Base-by-base conservation (phyloP, 2,797 vertebrate genomes). In the Alca torda region DNA sequence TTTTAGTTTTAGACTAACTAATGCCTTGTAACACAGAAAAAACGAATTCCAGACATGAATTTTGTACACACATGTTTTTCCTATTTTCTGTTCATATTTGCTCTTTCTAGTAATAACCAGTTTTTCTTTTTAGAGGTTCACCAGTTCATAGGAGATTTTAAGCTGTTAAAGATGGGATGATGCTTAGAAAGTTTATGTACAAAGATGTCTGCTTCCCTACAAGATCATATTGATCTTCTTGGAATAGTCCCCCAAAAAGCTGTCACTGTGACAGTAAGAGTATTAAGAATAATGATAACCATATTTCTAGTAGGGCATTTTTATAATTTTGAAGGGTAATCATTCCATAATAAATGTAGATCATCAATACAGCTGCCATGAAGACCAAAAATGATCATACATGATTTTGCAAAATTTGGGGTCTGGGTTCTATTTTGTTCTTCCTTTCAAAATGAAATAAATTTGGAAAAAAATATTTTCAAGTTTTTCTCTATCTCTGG, bases 1-100 rank as follows among this genome's bases (percentile, higher is more conserved):
- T 95, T 96, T 96, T 95, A 93, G 59, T 53, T 95, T 91, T 88
- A 96, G 48, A 54, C 60, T 78, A 94, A 65, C 67, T 90, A 86
- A 57, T 37, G 54, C 26, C 56, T 90, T 19, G 25, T 84, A 94
- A 93, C 28, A 72, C 41, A 73, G 69, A 80, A 90, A 90, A 92
- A 95, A 93, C 0, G 0, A 88, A 86, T 88, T 81, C 84, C 82
- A 93, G 91, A 84, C 73, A 63, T 63, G 43, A 86, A 78, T 93
- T 93, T 59, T 69, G 33, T 69, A 35, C 31, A 54, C 73, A 75
- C 0, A 43, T 13, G 1, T 79, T 94, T 92, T 95, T 95, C 82
- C 84, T 92, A 89, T 96, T 94, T 94, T 94, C 67, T 10, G 11
- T 82, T 93, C 48, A n/a, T 82, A 70, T 91, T 96, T 93, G 10